Base-by-base conservation (phyloP, 2,888 invertebrate species). In the Lacanobia wlatinum region DNA sequence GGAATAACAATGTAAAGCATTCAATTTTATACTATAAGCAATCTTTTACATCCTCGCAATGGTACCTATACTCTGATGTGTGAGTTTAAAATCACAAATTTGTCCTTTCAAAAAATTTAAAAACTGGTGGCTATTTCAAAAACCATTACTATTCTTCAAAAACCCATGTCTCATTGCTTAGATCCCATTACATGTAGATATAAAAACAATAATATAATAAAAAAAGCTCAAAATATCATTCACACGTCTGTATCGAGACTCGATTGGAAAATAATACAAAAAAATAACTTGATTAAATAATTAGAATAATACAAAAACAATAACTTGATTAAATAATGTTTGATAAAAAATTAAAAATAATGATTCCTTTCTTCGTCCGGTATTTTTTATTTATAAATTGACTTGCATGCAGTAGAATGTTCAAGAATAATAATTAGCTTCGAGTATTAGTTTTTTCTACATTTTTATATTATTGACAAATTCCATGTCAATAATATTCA, bases 271-370 rank as follows among this genome's bases (percentile, higher is more conserved):
- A 65, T 64, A 70, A 75, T 70, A 75, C 23, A 61, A 70, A 73
- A 74, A 66, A 69, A 73, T 66, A 78, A n/a, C 16, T 56, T n/a
- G 21, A 52, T 61, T 12, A 12, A 61, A 43, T 18, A 63, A 58
- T 50, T 40, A 50, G 14, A 60, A n/a, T 64, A 70, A 75, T 70
- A 75, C 23, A 61, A 70, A 73, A 74, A 66, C 34, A 69, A 73
- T 66, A 78, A n/a, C 16, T 56, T n/a, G 21, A 52, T 61, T 12
- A 12, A 61, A 43, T 43, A 65, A 38, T 18, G 12, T 53, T 23
- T 50, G 14, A 63, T n/a, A 23, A 12, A 59, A 70, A 16, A 21
- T 59, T 7, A 8, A 75, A 69, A 66, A 78, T 28, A 67, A 62
- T 67, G 38, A 70, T 75, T 53, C 6, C 5, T 50, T n/a, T 12